These are phyloP conservation scores for Hemibates koningsi DNA, from an alignment of 2,113 vertebrate species.

Conservation along the genomic window DNA sequence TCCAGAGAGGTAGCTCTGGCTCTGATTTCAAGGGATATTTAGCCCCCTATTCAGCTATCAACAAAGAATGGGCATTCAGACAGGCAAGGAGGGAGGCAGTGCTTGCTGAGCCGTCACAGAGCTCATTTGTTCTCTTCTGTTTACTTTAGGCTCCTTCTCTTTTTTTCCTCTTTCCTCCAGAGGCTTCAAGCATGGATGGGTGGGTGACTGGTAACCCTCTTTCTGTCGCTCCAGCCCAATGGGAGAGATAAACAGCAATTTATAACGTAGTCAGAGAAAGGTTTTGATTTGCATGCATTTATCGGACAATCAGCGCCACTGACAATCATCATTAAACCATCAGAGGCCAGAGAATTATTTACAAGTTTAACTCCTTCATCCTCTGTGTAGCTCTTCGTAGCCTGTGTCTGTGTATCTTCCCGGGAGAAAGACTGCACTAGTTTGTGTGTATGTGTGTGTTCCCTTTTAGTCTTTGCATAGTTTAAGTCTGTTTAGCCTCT, in stretches of 20 bases:
- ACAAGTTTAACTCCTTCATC: background rate
- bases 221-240: conserved; percentile 35
- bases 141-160: conserved; percentile 73
- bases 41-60: conserved; percentile 73
- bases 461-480: background rate
- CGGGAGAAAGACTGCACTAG: background rate
- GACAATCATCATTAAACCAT: conserved; percentile 37
- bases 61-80: conserved; percentile 74
- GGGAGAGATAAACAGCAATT: conserved; percentile 52
- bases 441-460: background rate
- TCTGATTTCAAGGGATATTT: conserved; percentile 76
- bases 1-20: conserved; percentile 62
- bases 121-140: conserved; percentile 78
- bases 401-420: background rate
- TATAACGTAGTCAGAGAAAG: conserved; percentile 39
- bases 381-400: background rate
- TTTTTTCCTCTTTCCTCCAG: conserved; percentile 64
- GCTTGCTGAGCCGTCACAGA: conserved; percentile 68
- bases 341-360: conserved; percentile 3
- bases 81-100: conserved; percentile 53
- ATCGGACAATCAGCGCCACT: conserved; percentile 48
- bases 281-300: conserved; percentile 56
- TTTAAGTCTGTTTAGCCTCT: conserved; percentile 41
- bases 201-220: conserved; percentile 51
- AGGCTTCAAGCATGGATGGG: conserved; percentile 67